Evolutionary conservation across 2,797 vertebrate genomes (phyloP), one percentile per base, ranked within the genome.

Genomic region (Rhadinocentrus ornatus): DNA sequence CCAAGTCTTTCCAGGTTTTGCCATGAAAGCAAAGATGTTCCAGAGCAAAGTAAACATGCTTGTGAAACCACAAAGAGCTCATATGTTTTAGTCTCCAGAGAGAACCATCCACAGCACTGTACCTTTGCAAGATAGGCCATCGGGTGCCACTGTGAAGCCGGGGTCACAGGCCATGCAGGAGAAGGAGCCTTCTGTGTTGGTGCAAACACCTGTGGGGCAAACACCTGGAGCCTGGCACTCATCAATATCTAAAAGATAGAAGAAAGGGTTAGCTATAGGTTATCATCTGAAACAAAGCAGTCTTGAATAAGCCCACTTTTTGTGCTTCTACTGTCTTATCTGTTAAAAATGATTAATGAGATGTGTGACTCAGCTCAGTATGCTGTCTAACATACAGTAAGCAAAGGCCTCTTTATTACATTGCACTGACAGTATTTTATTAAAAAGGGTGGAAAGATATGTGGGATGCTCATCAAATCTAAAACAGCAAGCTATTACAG

Each of bases 151-250:
- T 1, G 48, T 80, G 68, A 92, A 94, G 57, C 94, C 93, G 0
- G 69, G 85, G 56, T 92, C 91, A 69, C 93, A 94, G 57, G 87
- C 24, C 77, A 74, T 82, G 76, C 94, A 94, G 77, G 89, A 90
- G 88, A 90, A 94, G 31, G 93, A 94, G 71, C 94, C 93, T 46
- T 90, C 90, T 29, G 88, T 93, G 84, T 95, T 95, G 70, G 83
- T 81, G 81, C 94, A 95, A 54, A 92, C 71, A 34, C 91, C 89
- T 50, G 29, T 46, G 39, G 88, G 87, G 62, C 94, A 95, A 20
- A 66, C 79, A 57, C 81, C 91, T 35, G 90, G 87, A 34, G 67
- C 77, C 81, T 71, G 81, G 83, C 94, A 95, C 66, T 95, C 93
- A 1, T 94, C 74, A 0, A 94, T 77, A 52, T 94, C 94, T 94